Evolutionary conservation across 2,797 vertebrate genomes (phyloP).

Genomic region (Rhyacichthys aspro): DNA sequence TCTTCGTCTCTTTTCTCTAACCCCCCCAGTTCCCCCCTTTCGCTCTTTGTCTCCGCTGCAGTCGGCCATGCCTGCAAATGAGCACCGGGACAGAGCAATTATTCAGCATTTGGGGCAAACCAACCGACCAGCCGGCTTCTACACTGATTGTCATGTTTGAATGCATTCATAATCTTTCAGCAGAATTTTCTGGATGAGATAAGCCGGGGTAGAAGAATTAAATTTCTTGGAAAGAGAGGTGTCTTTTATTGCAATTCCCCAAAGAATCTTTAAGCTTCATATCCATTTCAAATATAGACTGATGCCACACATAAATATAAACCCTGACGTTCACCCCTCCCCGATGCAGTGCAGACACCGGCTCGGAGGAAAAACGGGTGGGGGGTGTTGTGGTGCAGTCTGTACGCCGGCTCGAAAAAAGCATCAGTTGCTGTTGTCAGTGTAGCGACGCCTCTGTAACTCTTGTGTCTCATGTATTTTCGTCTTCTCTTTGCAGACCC

Average conservation of each 20-base stretch:
- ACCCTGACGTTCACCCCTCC: conserved; percentile 24
- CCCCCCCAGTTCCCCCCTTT: not conserved
- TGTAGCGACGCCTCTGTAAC: conserved; percentile 29
- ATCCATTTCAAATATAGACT: conserved; percentile 57
- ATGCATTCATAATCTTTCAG: conserved; percentile 25
- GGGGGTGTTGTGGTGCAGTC: not conserved
- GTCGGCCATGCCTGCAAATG: conserved; percentile 73
- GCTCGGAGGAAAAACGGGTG: conserved; percentile 9
- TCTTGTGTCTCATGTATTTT: conserved; percentile 26
- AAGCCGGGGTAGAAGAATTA: conserved; percentile 16
- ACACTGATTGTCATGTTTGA: conserved; percentile 27
- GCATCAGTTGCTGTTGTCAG: conserved; percentile 29
- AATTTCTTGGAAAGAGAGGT: conserved; percentile 29
- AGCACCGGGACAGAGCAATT: conserved; percentile 67
- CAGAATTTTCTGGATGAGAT: conserved; percentile 1
- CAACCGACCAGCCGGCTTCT: conserved; percentile 32
- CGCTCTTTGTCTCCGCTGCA: conserved; percentile 67
- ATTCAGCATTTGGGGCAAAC: conserved; percentile 61
- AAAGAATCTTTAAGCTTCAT: conserved; percentile 26
- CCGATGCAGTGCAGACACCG: conserved; percentile 29
- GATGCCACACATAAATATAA: conserved; percentile 35
- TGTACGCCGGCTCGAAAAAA: conserved; percentile 12
- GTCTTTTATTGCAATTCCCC: conserved; percentile 33
- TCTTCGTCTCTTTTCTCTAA: conserved; percentile 4
- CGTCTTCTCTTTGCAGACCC: conserved; percentile 50